Evolutionary conservation across 2,888 invertebrate species (phyloP).

Genomic region (Euclidia mi): DNA sequence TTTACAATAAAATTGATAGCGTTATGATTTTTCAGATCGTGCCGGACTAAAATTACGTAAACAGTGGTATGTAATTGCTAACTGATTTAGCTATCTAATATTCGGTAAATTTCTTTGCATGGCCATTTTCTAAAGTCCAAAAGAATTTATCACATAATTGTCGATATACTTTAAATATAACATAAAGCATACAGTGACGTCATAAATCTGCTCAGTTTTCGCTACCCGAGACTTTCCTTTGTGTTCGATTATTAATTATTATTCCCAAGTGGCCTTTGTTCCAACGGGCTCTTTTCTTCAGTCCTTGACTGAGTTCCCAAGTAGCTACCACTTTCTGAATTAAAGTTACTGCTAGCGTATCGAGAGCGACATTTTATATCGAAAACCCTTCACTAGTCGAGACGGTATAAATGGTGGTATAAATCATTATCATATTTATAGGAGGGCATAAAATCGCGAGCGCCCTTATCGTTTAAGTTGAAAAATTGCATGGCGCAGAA

Average conservation of each 20-base stretch:
- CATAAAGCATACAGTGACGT: conserved; percentile 42
- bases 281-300: conserved; percentile 67
- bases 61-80: background rate
- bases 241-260: conserved; percentile 82
- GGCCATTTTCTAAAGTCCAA: background rate
- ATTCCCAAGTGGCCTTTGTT: conserved; percentile 73
- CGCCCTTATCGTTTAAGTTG: conserved; percentile 82
- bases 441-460: conserved; percentile 69
- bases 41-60: too few relatives aligned
- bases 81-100: background rate
- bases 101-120: background rate
- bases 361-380: conserved; percentile 61
- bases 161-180: conserved; percentile 38
- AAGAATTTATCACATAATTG: conserved; percentile 22
- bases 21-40: too few relatives aligned
- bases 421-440: conserved; percentile 78
- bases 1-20: too few relatives aligned
- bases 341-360: conserved; percentile 57
- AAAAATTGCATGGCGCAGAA: conserved; percentile 80
- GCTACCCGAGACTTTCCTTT: conserved; percentile 69
- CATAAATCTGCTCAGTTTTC: conserved; percentile 60
- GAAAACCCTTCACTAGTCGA: conserved; percentile 62
- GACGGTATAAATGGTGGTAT: conserved; percentile 66
- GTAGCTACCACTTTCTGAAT: conserved; percentile 64
- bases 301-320: conserved; percentile 62